phyloP scores from a whole-genome alignment of 2,113 vertebrate species.

The Centropristis striata region DNA sequence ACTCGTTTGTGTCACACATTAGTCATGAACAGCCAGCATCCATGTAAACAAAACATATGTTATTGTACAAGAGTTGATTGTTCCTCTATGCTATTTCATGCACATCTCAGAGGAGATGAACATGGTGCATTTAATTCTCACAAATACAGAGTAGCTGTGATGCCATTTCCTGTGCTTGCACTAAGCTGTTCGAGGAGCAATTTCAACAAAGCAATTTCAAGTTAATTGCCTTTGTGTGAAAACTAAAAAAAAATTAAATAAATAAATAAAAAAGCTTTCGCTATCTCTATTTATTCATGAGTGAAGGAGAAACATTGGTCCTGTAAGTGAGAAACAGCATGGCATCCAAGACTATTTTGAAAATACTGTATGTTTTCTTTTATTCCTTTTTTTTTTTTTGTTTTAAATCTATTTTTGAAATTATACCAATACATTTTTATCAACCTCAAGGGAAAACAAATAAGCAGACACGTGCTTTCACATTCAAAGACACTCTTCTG shows the following conservation, averaged over 20 bases:
- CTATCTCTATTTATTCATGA: constrained; percentile 72
- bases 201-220: constrained; percentile 78
- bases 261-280: constrained; percentile 20
- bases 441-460: constrained; percentile 63
- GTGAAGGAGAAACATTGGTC: constrained; percentile 53
- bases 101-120: constrained; percentile 48
- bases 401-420: constrained; percentile 58
- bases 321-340: constrained; percentile 47
- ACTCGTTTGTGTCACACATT: background rate
- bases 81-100: constrained; percentile 39
- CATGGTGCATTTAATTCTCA: constrained; percentile 60
- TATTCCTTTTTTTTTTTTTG: constrained; percentile 56
- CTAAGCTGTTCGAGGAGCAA: constrained; percentile 66
- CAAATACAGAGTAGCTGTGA: constrained; percentile 56
- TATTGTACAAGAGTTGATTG: constrained; percentile 29
- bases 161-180: constrained; percentile 57
- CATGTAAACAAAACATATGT: constrained; percentile 32
- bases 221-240: constrained; percentile 76
- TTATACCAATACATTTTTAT: constrained; percentile 64
- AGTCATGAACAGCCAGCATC: constrained; percentile 18
- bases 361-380: background rate
- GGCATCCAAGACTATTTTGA: constrained; percentile 22
- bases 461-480: constrained; percentile 40
- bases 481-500: constrained; percentile 32
- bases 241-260: constrained; percentile 23